phyloP scores from a whole-genome alignment of 2,113 vertebrate species.

The Aptenodytes patagonicus region DNA sequence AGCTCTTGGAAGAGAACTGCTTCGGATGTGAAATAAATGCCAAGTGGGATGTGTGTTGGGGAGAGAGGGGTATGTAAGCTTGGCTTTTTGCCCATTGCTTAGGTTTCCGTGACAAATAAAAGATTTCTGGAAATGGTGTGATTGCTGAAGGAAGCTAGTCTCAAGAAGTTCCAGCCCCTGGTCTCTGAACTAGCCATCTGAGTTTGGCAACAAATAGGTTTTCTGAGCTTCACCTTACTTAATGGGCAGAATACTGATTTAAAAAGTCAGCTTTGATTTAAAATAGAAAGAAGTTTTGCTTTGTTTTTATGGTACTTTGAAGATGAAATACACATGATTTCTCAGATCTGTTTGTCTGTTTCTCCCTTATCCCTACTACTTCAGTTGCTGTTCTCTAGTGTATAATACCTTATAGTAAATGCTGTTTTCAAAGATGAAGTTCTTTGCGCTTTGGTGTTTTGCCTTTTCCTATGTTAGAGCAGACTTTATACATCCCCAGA shows the following conservation, averaged over 20 bases:
- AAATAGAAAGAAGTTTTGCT: neutral
- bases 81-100: neutral
- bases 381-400: neutral
- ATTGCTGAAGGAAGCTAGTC: neutral
- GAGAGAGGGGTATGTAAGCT: neutral
- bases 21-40: neutral
- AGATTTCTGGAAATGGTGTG: neutral
- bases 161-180: neutral
- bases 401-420: neutral
- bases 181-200: neutral
- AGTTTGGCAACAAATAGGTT: neutral
- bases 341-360: neutral
- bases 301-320: constrained; percentile 14
- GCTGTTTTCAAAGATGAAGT: neutral
- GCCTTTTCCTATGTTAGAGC: neutral
- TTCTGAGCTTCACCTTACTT: neutral
- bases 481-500: neutral
- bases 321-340: neutral
- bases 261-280: neutral
- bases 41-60: neutral
- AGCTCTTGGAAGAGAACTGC: neutral
- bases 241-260: neutral
- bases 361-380: neutral
- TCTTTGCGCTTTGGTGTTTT: neutral
- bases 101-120: neutral